These are phyloP conservation scores for Triplophysa tibetana DNA, from an alignment of 2,113 vertebrate species.

Conservation along the genomic window DNA sequence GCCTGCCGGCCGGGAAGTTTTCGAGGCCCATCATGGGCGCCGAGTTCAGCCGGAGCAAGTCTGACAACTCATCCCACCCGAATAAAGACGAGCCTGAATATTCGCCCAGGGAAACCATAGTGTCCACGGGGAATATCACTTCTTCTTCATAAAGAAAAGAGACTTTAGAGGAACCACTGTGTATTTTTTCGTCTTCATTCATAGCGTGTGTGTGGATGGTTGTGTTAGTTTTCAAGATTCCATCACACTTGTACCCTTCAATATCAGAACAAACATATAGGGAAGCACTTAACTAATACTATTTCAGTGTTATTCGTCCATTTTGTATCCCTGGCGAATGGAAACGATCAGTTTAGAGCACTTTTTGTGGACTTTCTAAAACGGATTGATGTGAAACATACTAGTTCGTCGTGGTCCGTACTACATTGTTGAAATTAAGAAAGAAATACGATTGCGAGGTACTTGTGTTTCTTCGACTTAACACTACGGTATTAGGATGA, in stretches of 20 bases:
- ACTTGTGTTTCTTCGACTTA: conserved; percentile 53
- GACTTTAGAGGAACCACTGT: conserved; percentile 4
- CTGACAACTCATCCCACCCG: conserved; percentile 94
- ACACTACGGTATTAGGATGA: conserved; percentile 55
- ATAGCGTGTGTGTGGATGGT: conserved; percentile 24
- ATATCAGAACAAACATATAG: conserved; percentile 1
- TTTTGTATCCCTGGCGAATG: conserved; percentile 3
- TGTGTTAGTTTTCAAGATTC: conserved; percentile 23
- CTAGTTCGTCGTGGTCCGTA: conserved; percentile 43
- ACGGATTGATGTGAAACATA: conserved; percentile 41
- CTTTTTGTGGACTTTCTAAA: conserved; percentile 56
- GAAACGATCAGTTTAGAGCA: conserved; percentile 51
- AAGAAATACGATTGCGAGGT: conserved; percentile 50
- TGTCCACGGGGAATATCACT: conserved; percentile 87
- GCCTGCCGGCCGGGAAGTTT: conserved; percentile 76
- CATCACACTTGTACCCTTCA: background rate
- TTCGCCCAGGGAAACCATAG: conserved; percentile 80
- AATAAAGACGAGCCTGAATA: conserved; percentile 89
- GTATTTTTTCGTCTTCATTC: background rate
- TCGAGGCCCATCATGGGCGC: conserved; percentile 85
- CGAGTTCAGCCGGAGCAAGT: conserved; percentile 95
- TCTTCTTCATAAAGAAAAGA: conserved; percentile 82
- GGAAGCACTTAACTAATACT: conserved; percentile 59
- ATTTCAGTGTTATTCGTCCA: conserved; percentile 50
- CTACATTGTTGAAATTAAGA: conserved; percentile 46